These are phyloP conservation scores for Ormyrus rosae DNA, from an alignment of 2,888 invertebrate species.

Conservation along the genomic window DNA sequence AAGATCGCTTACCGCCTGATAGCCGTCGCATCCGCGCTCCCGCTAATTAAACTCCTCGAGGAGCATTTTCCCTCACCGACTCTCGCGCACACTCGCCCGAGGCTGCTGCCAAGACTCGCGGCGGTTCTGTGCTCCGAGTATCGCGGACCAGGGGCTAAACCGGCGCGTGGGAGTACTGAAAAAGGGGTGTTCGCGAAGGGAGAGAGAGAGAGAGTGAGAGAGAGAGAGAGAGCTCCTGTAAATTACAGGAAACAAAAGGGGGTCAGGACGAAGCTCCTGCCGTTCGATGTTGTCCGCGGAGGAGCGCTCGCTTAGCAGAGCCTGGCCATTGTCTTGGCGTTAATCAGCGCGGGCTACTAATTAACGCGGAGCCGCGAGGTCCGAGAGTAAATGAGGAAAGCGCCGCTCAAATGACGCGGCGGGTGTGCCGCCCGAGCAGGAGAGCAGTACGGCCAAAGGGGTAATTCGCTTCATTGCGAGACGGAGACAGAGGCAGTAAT, in stretches of 20 bases:
- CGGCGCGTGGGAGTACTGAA: constrained; percentile 43
- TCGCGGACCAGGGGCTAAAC: constrained; percentile 39
- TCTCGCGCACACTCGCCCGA: background rate
- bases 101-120: background rate
- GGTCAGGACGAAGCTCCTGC: constrained; percentile 63
- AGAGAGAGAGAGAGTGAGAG: too few relatives aligned
- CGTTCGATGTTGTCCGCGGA: constrained; percentile 66
- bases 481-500: constrained; percentile 26
- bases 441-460: constrained; percentile 56
- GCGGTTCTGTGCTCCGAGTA: constrained; percentile 54
- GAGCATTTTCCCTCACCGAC: constrained; percentile 5
- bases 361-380: constrained; percentile 60
- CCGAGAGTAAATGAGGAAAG: constrained; percentile 39
- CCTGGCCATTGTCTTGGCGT: constrained; percentile 71
- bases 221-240: constrained; percentile 42
- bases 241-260: constrained; percentile 52
- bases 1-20: constrained; percentile 33
- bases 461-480: background rate
- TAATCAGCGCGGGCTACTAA: constrained; percentile 70
- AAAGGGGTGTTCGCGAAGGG: constrained; percentile 56
- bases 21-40: constrained; percentile 6
- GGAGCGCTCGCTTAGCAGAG: constrained; percentile 63
- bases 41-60: constrained; percentile 33
- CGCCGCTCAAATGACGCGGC: constrained; percentile 67
- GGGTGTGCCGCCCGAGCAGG: constrained; percentile 66